phyloP scores from a whole-genome alignment of 2,113 vertebrate species.

The Tragelaphus strepsiceros region DNA sequence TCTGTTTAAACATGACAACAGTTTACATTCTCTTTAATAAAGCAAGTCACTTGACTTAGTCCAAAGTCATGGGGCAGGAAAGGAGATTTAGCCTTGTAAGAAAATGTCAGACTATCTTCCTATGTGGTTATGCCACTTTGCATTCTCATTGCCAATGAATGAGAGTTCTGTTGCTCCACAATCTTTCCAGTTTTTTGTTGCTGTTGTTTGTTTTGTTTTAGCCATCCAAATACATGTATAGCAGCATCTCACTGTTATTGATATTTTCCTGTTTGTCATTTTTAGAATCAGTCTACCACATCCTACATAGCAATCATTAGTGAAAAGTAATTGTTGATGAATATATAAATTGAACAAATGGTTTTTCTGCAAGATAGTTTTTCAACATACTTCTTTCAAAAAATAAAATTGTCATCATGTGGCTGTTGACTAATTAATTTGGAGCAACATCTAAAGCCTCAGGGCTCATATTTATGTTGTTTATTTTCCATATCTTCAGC shows the following conservation, averaged over 20 bases:
- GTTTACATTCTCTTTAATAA: neutral
- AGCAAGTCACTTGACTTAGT: neutral
- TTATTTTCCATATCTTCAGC: neutral
- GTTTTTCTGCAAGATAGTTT: neutral
- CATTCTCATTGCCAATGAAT: neutral
- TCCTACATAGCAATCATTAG: neutral
- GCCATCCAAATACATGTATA: neutral
- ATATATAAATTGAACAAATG: neutral
- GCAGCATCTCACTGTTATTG: neutral
- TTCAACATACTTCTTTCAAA: neutral
- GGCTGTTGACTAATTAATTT: neutral
- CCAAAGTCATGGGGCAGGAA: neutral
- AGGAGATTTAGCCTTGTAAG: neutral
- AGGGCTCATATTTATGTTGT: neutral
- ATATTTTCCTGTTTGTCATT: neutral
- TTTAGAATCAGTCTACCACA: neutral
- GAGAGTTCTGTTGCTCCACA: neutral
- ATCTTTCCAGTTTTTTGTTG: neutral
- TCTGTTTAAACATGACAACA: neutral
- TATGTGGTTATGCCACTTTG: neutral
- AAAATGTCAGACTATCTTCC: neutral
- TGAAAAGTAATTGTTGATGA: neutral
- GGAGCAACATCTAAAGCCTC: neutral
- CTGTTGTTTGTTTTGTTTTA: neutral
- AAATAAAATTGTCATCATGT: neutral